Conservation (phyloP, 2,113 vertebrate genomes). For the Climacteris rufus region DNA sequence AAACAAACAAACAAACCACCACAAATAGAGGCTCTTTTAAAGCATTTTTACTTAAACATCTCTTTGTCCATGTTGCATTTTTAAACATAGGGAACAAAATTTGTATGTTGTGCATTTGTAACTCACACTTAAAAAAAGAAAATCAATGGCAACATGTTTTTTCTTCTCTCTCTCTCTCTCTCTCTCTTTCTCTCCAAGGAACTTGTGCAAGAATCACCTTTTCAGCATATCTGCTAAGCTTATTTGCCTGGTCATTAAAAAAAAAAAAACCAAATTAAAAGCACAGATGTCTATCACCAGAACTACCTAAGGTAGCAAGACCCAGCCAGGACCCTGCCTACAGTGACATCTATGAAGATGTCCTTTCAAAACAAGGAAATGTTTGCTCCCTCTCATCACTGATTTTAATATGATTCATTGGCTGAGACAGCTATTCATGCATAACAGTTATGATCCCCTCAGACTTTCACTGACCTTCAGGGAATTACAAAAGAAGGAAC, state of each 20-base stretch:
- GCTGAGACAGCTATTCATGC: slow-evolving; percentile 17
- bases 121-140: background rate
- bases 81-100: background rate
- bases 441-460: slow-evolving; percentile 17
- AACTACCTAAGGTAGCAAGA: background rate
- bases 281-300: background rate
- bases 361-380: slow-evolving; percentile 1
- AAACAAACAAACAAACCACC: background rate
- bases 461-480: slow-evolving; percentile 35
- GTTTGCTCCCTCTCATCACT: background rate
- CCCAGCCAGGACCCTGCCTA: background rate
- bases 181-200: background rate
- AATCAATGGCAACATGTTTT: accelerated
- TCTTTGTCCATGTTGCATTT: background rate
- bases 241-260: background rate
- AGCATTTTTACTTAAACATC: background rate
- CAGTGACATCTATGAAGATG: background rate
- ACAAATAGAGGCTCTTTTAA: background rate
- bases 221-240: background rate
- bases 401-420: slow-evolving; percentile 30
- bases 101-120: background rate
- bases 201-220: background rate
- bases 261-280: background rate
- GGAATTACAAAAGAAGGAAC: slow-evolving; percentile 19
- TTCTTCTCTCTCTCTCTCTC: background rate